Base-by-base conservation (phyloP, 1,140 invertebrate genomes). In the Neodiprion virginianus region DNA sequence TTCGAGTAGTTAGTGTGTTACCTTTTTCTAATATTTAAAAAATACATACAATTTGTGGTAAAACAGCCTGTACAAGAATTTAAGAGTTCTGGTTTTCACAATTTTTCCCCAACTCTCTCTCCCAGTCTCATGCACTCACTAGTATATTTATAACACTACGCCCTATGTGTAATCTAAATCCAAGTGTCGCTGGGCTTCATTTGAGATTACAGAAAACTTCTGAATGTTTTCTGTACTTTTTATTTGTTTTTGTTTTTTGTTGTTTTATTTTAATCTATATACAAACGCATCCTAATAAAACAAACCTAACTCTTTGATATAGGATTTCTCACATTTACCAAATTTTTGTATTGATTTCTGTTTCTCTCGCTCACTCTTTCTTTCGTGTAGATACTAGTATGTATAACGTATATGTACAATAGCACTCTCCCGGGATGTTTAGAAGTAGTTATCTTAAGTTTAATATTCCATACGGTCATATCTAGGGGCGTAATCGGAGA, bases 11-110 rank as follows among this genome's bases (percentile, higher is more conserved):
- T 40, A 40, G 53, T 61, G 53, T 61, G 53, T 61, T 61, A 61
- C 50, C 40, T 69, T 69, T 69, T 21, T 69, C 67, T 73, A 67
- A 73, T 77, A 75, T 79, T 77, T 79, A 79, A 79, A 79, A 79
- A 79, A 79, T 79, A 79, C 78, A 79, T 79, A 79, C 74, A 79
- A 40, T 79, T 79, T 79, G 75, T 79, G 78, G 76, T 79, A 79
- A 79, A 79, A 77, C 78, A 79, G 75, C 72, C 77, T 78, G 75
- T 76, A 78, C 77, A 78, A 76, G 75, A 76, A 73, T 69, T 65
- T 69, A 47, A 69, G 40, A 69, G 40, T 23, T 69, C 67, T 21
- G 11, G 14, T 47, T 69, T 21, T 23, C 67, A 69, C 40, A 23
- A 23, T 69, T 14, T 69, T 21, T 69, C 40, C 21, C 23, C 40